Percentiles rank a stretch among this genome's conserved stretches.
phyloP scores from a whole-genome alignment of 2,113 vertebrate species.

The Platanista minor region DNA sequence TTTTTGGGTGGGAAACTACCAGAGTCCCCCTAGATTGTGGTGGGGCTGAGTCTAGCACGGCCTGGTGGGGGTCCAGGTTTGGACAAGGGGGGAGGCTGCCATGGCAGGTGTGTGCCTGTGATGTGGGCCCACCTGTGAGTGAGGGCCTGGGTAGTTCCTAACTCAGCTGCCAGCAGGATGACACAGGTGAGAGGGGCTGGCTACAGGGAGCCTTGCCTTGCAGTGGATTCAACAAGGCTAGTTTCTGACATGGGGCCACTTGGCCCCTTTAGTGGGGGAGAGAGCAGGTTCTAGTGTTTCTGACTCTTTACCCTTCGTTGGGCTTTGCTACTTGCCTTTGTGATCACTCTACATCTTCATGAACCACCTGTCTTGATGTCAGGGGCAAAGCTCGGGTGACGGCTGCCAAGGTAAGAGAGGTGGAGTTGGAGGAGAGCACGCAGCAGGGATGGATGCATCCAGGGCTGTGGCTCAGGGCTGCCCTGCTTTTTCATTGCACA shows the following conservation, averaged over 20 bases:
- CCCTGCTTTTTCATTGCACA: neutral
- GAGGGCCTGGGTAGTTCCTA: neutral
- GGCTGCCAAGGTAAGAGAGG: neutral
- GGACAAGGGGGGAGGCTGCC: neutral
- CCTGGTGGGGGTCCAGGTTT: neutral
- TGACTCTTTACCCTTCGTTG: neutral
- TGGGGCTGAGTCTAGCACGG: neutral
- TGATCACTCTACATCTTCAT: neutral
- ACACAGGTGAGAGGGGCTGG: no score
- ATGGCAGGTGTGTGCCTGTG: neutral
- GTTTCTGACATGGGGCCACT: neutral
- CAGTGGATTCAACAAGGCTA: neutral
- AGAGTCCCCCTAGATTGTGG: neutral
- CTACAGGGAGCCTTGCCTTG: neutral
- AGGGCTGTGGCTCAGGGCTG: neutral
- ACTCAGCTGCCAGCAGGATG: neutral
- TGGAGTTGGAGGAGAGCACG: neutral
- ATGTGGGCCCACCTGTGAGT: neutral
- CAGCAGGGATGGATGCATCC: neutral
- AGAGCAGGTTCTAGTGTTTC: neutral
- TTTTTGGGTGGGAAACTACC: neutral
- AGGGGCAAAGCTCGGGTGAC: neutral
- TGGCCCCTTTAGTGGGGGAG: neutral
- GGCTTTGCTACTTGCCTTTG: neutral
- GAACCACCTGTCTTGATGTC: neutral